Conservation (phyloP, 2,797 vertebrate genomes). For the Falco cherrug region DNA sequence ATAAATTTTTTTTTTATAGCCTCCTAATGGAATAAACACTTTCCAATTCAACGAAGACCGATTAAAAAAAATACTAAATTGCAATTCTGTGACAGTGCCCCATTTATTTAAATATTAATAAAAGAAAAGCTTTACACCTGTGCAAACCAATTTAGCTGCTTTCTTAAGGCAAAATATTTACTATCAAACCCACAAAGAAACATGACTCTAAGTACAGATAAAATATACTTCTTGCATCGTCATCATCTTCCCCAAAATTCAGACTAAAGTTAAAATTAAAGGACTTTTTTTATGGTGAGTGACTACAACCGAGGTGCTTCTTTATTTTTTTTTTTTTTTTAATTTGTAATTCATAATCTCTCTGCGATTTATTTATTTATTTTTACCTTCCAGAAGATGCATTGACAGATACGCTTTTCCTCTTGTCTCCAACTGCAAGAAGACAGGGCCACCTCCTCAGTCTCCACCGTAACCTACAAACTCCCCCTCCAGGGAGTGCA, state of each 20-base stretch:
- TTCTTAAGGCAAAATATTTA: not conserved
- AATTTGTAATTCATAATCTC: not conserved
- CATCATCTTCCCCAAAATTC: not conserved
- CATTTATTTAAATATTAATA: conserved; percentile 43
- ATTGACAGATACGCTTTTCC: not conserved
- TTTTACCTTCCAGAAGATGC: not conserved
- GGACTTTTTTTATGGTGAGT: not conserved
- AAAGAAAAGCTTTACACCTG: conserved; percentile 43
- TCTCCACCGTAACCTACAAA: not conserved
- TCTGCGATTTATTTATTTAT: not conserved
- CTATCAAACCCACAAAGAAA: not conserved
- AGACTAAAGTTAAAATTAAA: not conserved
- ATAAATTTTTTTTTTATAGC: not conserved
- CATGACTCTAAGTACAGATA: not conserved
- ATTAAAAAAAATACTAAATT: not conserved
- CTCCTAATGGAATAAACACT: conserved; percentile 35
- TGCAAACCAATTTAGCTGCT: conserved; percentile 17
- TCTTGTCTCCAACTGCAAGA: not conserved
- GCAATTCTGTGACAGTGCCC: not conserved
- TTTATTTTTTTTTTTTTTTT: not conserved
- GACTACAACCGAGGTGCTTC: not conserved
- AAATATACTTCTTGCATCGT: not conserved
- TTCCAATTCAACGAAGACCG: conserved; percentile 31
- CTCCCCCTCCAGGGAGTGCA: not conserved
- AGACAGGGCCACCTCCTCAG: not conserved